Percentiles rank a stretch among this genome's conserved stretches.
phyloP scores from a whole-genome alignment of 2,888 invertebrate species.

The Chymomyza caudatula region DNA sequence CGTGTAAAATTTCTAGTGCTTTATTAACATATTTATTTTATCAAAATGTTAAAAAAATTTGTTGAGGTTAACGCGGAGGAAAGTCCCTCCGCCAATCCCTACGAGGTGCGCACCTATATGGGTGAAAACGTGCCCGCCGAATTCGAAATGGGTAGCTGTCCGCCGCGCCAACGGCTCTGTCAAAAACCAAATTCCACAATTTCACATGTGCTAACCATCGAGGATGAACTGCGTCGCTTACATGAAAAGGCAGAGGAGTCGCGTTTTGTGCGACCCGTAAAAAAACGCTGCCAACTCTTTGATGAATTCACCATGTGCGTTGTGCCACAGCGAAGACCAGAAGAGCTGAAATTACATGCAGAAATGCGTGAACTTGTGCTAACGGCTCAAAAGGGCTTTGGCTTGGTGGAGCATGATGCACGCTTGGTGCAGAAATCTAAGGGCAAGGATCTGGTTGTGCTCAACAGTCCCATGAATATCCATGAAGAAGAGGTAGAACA shows the following conservation, averaged over 20 bases:
- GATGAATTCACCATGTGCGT: conserved; percentile 64
- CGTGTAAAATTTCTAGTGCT: conserved; percentile 40
- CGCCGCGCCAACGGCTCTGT: conserved; percentile 54
- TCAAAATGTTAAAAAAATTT: conserved; percentile 73
- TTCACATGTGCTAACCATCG: conserved; percentile 67
- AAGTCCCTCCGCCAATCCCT: conserved; percentile 68
- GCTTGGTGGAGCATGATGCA: conserved; percentile 57
- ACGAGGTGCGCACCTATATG: conserved; percentile 72
- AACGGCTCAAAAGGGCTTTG: conserved; percentile 37
- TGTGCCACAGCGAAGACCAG: conserved; percentile 55
- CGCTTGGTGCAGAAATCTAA: conserved; percentile 16
- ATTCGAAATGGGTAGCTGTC: conserved; percentile 57
- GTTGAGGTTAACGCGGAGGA: conserved; percentile 64
- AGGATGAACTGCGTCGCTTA: conserved; percentile 67
- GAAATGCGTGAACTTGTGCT: conserved; percentile 61
- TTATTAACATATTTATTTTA: conserved; percentile 10
- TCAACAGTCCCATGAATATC: conserved; percentile 60
- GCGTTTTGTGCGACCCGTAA: conserved; percentile 49
- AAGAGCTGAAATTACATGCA: conserved; percentile 56
- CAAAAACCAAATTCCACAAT: conserved; percentile 53
- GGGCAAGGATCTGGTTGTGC: conserved; percentile 49
- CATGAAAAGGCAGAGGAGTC: conserved; percentile 66
- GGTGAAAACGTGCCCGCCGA: conserved; percentile 55
- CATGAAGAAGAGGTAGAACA: conserved; percentile 44
- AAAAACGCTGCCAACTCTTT: conserved; percentile 50